These are phyloP conservation scores for Pinna nobilis DNA, from an alignment of 1,140 invertebrate genomes.

Conservation along the genomic window DNA sequence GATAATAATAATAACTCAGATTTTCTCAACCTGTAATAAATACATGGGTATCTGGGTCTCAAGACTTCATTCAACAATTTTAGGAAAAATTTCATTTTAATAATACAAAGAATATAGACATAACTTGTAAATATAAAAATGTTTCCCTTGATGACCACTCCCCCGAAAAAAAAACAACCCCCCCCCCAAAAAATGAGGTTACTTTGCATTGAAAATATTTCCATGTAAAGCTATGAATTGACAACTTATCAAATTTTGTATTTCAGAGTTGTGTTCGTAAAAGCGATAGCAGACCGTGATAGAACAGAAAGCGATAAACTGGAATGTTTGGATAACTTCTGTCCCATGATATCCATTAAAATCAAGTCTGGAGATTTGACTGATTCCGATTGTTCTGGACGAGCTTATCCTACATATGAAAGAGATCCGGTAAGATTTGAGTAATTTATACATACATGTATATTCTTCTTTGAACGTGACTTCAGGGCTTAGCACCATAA, in stretches of 20 bases:
- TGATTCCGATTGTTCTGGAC: background rate
- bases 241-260: background rate
- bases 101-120: too few relatives aligned
- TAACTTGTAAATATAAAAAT: too few relatives aligned
- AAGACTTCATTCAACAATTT: too few relatives aligned
- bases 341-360: background rate
- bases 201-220: background rate
- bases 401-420: background rate
- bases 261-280: conserved; percentile 2
- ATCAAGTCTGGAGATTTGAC: background rate
- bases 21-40: too few relatives aligned
- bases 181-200: background rate
- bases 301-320: background rate
- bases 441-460: too few relatives aligned
- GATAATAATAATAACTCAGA: too few relatives aligned
- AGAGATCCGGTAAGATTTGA: too few relatives aligned
- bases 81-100: too few relatives aligned
- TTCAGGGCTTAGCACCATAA: too few relatives aligned
- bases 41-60: too few relatives aligned
- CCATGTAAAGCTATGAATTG: background rate
- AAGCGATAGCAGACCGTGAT: background rate
- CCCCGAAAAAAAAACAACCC: background rate
- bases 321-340: background rate
- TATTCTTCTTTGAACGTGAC: too few relatives aligned
- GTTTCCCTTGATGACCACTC: too few relatives aligned